Evolutionary conservation across 2,113 vertebrate species (phyloP), one percentile per base, ranked within the genome.

Genomic region (Blennius ocellaris): DNA sequence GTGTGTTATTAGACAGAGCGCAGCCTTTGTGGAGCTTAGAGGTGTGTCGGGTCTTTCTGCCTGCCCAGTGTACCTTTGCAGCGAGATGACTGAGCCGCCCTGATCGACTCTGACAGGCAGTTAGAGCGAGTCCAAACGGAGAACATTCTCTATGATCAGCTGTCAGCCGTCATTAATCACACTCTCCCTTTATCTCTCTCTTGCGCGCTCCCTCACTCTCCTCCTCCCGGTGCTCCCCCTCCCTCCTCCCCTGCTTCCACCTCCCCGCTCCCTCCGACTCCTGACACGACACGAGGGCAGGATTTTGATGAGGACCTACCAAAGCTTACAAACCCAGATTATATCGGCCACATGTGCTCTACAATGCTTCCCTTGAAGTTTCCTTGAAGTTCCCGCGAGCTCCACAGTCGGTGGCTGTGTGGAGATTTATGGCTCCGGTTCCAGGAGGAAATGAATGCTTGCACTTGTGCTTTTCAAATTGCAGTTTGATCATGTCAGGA

Each of bases 91-190:
- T 85, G 90, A 73, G 69, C 73, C 80, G 51, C 85, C 71, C 81
- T 94, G 90, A 89, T 90, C 45, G 80, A 80, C 89, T 90, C 85
- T 92, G 91, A 82, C 85, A 90, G 86, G 86, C 58, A 92, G 90
- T 87, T 90, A 87, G 83, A 86, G 67, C 48, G 55, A 80, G 88
- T 92, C 87, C 89, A 88, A 87, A 81, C 76, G 87, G 84, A 73
- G 80, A 89, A 83, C 86, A 89, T 92, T 94, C 87, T 88, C 88
- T 89, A 79, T 83, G 78, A 90, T 90, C 87, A 90, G 78, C 89
- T 92, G 93, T 95, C 86, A 85, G 41, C 53, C 71, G 41, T 21
- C 91, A 91, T 94, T 89, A 92, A 90, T 93, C 90, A 92, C 77
- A 69, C 78, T 40, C 70, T 69, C 76, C 78, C 90, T 88, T 89